phyloP scores from a whole-genome alignment of 2,888 invertebrate genomes.

The Platycheirus rosarum region DNA sequence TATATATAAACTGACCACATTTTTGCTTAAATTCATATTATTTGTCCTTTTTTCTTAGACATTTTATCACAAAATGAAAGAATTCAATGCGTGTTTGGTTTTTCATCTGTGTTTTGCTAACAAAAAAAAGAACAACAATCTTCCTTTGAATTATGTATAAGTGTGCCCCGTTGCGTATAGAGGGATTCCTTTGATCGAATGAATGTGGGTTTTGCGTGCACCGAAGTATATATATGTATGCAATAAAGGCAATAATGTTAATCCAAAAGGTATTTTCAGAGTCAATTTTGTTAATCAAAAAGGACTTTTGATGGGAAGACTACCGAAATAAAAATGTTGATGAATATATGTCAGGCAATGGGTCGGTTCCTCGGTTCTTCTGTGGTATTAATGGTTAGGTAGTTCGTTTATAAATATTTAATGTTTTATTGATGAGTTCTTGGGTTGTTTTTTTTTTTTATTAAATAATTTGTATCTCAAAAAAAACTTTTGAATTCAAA shows the following conservation, averaged over 20 bases:
- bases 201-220: constrained; percentile 67
- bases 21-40: constrained; percentile 51
- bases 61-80: constrained; percentile 17
- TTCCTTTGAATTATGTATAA: constrained; percentile 28
- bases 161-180: constrained; percentile 8
- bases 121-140: constrained; percentile 13
- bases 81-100: constrained; percentile 57
- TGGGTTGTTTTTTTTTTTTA: too few species aligned
- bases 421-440: too few species aligned
- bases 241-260: constrained; percentile 60
- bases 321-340: constrained; percentile 20
- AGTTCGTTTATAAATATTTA: too few species aligned
- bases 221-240: constrained; percentile 21
- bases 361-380: too few species aligned
- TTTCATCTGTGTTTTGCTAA: constrained; percentile 26
- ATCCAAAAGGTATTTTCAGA: constrained; percentile 52
- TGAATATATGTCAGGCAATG: constrained; percentile 55
- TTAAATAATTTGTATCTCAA: too few species aligned
- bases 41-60: constrained; percentile 41
- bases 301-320: constrained; percentile 21
- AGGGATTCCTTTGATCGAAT: constrained; percentile 48
- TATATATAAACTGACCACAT: constrained; percentile 59
- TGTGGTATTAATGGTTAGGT: too few species aligned
- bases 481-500: too few species aligned
- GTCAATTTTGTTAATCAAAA: constrained; percentile 72